Conservation (phyloP, 2,113 vertebrate species). For the Ammodytes marinus region DNA sequence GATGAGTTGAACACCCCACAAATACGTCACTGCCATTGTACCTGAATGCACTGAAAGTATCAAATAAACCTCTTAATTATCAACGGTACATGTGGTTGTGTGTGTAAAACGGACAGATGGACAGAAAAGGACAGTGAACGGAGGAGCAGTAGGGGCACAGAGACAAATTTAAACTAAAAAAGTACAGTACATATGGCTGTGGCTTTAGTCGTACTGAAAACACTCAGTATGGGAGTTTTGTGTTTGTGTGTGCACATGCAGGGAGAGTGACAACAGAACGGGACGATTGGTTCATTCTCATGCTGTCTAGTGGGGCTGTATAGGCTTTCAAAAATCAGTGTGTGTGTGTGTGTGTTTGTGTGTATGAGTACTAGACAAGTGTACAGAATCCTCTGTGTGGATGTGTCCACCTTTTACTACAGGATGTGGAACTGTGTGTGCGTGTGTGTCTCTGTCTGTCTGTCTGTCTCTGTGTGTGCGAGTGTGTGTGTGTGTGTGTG, state of each 20-base stretch:
- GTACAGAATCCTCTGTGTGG: constrained; percentile 2
- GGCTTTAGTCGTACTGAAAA: constrained; percentile 43
- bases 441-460: no score
- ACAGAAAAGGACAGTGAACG: background rate
- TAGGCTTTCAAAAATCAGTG: constrained; percentile 16
- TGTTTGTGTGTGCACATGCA: constrained; percentile 38
- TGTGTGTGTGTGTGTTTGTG: background rate
- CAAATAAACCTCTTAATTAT: constrained; percentile 16
- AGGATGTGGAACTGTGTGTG: constrained; percentile 7
- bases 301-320: constrained; percentile 70
- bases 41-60: constrained; percentile 20
- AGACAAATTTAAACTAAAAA: constrained; percentile 18
- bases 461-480: background rate
- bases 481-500: constrained; percentile 16
- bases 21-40: background rate
- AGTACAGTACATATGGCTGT: constrained; percentile 45
- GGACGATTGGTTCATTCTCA: constrained; percentile 72
- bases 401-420: constrained; percentile 21
- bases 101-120: constrained; percentile 5
- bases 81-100: background rate
- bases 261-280: constrained; percentile 32
- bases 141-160: no score
- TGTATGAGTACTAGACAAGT: constrained; percentile 1
- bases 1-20: background rate
- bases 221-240: constrained; percentile 22